Conservation (phyloP, 2,797 vertebrate species). For the Aplochiton taeniatus region DNA sequence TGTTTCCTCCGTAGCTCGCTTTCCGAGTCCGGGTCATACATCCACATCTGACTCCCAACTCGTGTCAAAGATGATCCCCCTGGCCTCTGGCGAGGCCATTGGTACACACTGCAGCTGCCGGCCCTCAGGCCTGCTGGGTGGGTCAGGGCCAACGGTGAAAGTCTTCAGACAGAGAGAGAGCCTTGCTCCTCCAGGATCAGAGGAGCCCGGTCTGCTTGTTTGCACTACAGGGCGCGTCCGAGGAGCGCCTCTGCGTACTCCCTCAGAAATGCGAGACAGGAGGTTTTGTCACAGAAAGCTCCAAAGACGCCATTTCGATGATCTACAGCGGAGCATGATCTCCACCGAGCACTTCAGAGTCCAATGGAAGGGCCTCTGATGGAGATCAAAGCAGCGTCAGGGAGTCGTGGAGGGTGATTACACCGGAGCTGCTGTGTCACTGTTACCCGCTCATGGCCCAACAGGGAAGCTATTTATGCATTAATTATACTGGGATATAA, state of each 20-base stretch:
- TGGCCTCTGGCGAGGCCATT: slow-evolving; percentile 60
- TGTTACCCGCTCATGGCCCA: slow-evolving; percentile 65
- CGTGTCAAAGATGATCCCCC: slow-evolving; percentile 68
- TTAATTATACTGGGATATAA: slow-evolving; percentile 43
- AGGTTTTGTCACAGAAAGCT: not conserved
- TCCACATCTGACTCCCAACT: slow-evolving; percentile 54
- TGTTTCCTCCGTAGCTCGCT: slow-evolving; percentile 5
- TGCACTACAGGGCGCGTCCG: too few relatives aligned
- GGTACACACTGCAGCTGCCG: slow-evolving; percentile 56
- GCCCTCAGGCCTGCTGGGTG: too few relatives aligned
- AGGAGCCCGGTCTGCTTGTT: too few relatives aligned
- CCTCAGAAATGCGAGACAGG: too few relatives aligned
- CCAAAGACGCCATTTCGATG: slow-evolving; percentile 65
- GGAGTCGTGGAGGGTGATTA: slow-evolving; percentile 71
- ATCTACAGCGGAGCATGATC: slow-evolving; percentile 55
- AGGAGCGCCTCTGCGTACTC: too few relatives aligned
- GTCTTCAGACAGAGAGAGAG: too few relatives aligned
- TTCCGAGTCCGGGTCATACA: slow-evolving; percentile 53
- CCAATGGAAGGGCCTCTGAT: slow-evolving; percentile 53
- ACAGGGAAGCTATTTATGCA: slow-evolving; percentile 56
- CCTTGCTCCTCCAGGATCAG: too few relatives aligned
- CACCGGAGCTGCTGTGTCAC: slow-evolving; percentile 65
- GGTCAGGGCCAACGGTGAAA: too few relatives aligned
- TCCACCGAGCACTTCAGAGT: slow-evolving; percentile 61
- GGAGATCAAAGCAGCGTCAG: slow-evolving; percentile 62